Evolutionary conservation across 2,113 vertebrate species (phyloP).

Genomic region (Capreolus pygargus): DNA sequence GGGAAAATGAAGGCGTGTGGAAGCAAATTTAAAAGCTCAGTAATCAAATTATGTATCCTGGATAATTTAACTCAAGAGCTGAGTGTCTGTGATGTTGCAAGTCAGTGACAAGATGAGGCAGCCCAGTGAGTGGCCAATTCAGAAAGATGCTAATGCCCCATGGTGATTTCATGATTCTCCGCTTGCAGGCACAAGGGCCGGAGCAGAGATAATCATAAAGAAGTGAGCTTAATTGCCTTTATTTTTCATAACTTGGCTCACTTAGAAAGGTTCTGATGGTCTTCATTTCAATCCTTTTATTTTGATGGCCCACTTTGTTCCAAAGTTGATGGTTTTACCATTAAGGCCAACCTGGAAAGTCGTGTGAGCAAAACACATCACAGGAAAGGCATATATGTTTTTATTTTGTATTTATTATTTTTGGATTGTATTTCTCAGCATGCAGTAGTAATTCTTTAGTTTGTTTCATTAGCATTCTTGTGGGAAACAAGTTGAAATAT

Average conservation of each 20-base stretch:
- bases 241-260: neutral
- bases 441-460: neutral
- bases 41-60: neutral
- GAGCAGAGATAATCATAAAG: neutral
- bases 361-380: conserved; percentile 2
- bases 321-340: neutral
- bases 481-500: conserved; percentile 19
- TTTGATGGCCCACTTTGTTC: neutral
- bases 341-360: neutral
- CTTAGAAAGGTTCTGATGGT: neutral
- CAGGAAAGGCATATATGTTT: conserved; percentile 11
- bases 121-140: neutral
- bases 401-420: conserved; percentile 40
- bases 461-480: conserved; percentile 15
- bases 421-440: conserved; percentile 21
- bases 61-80: conserved; percentile 9
- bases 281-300: neutral
- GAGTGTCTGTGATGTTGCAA: neutral
- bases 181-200: neutral
- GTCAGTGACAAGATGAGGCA: neutral
- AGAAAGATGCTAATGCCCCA: neutral
- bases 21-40: neutral
- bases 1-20: neutral
- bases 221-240: neutral
- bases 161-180: neutral